Evolutionary conservation across 2,113 vertebrate genomes (phyloP), one percentile per base, ranked within the genome.

Genomic region (Phrynosoma blainvillii): DNA sequence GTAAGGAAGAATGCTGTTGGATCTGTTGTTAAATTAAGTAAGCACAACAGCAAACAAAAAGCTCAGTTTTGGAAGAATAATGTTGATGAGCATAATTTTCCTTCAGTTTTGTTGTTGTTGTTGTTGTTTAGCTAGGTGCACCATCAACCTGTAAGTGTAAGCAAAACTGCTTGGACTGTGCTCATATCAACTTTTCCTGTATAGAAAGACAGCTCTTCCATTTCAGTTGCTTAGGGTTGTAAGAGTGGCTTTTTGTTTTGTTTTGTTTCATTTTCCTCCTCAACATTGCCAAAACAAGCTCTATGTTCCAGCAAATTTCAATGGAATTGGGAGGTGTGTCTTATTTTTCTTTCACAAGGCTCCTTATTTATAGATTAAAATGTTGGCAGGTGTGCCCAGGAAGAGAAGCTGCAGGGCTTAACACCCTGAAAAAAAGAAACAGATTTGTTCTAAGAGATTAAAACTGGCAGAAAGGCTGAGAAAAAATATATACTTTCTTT

Each of bases 391-490:
- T 94, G 87, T 0, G 14, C 47, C 0, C 0, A 93, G 90, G 90
- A 94, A 93, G 89, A 94, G 87, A 88, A 94, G 90, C 92, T 93
- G 91, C 90, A 86, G 88, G 90, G 92, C 84, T 89, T 93, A 82
- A 91, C 83, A 90, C 75, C 54, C 89, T 80, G 81, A 14, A 83
- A 83, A 87, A 92, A 88, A 92, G 92, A 85, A 90, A 91, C 91
- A 87, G 90, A 93, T 90, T 93, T 93, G 91, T 85, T 92, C 66
- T 86, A 94, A 92, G 79, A 93, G 84, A 94, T 94, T 91, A 95
- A 62, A 62, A 90, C 84, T 92, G 75, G 89, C 89, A 92, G 78
- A 92, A 70, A 94, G 87, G 92, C 18, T 90, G 88, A 84, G 87
- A 93, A 90, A 85, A 88, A 70, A 62, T 21, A 47, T 7, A 16